A percentile compares a stretch with the other conserved stretches of the same genome.
Evolutionary conservation across 2,113 vertebrate species (phyloP).

Genomic region (Indicator indicator): DNA sequence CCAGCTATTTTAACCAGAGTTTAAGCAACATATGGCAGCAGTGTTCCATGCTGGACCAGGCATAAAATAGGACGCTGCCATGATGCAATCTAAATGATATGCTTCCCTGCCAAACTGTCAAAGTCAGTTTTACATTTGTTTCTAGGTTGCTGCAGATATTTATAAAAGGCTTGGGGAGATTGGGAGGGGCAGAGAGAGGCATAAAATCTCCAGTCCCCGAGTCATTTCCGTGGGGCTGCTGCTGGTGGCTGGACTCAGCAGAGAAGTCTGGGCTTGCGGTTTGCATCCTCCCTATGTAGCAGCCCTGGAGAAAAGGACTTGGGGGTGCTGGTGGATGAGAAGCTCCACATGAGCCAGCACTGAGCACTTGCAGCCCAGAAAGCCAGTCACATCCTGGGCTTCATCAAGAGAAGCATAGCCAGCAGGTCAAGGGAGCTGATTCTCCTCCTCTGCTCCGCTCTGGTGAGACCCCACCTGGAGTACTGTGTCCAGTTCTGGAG

Average conservation of each 20-base stretch:
- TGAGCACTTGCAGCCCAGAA: too few relatives aligned
- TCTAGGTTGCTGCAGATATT: conserved; percentile 75
- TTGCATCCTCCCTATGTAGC: conserved; percentile 45
- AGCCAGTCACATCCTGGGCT: too few relatives aligned
- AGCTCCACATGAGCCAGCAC: too few relatives aligned
- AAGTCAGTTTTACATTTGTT: conserved; percentile 72
- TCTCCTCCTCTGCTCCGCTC: too few relatives aligned
- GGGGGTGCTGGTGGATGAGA: too few relatives aligned
- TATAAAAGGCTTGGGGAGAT: conserved; percentile 69
- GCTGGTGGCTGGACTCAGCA: conserved; percentile 63
- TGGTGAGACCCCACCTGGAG: too few relatives aligned
- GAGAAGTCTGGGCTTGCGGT: conserved; percentile 63
- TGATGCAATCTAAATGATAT: conserved; percentile 72
- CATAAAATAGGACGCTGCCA: conserved; percentile 70
- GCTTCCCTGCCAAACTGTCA: conserved; percentile 71
- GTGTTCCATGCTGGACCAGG: conserved; percentile 66
- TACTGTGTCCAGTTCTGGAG: too few relatives aligned
- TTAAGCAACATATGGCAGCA: conserved; percentile 73
- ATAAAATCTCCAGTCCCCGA: conserved; percentile 65
- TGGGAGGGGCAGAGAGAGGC: conserved; percentile 63
- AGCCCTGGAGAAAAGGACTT: too few relatives aligned
- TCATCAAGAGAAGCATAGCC: too few relatives aligned
- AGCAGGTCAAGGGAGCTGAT: too few relatives aligned
- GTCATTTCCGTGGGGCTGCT: conserved; percentile 67
- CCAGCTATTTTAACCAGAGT: conserved; percentile 74